Evolutionary conservation across 2,888 invertebrate genomes (phyloP).

Genomic region (Rotaria magnacalcarata): DNA sequence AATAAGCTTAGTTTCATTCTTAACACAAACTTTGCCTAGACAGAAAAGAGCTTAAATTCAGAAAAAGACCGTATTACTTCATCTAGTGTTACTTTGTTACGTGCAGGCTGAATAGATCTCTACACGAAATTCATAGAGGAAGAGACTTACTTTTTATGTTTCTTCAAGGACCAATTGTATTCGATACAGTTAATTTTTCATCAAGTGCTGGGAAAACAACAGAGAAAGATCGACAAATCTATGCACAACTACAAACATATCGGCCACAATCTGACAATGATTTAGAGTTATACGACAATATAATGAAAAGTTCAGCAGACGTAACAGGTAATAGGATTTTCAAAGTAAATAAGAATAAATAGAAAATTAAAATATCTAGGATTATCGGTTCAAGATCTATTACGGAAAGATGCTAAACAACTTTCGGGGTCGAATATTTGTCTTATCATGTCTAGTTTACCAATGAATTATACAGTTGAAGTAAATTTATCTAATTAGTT

Average conservation of each 20-base stretch:
- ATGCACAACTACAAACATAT: slow-evolving; percentile 59
- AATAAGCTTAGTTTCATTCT: too few species aligned
- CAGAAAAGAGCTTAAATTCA: too few species aligned
- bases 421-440: slow-evolving; percentile 61
- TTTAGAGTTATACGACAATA: neutral
- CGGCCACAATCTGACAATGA: neutral
- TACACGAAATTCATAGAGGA: too few species aligned
- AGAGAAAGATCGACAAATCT: slow-evolving; percentile 66
- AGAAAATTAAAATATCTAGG: slow-evolving; percentile 46
- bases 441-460: slow-evolving; percentile 66
- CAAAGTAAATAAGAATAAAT: neutral
- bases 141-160: neutral
- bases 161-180: slow-evolving; percentile 69
- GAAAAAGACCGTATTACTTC: too few species aligned
- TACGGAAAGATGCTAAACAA: slow-evolving; percentile 73
- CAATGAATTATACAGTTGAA: slow-evolving; percentile 58
- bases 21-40: too few species aligned
- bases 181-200: slow-evolving; percentile 76
- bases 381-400: slow-evolving; percentile 67
- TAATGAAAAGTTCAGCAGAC: neutral
- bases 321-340: neutral
- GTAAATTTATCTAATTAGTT: slow-evolving; percentile 62
- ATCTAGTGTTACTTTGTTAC: too few species aligned
- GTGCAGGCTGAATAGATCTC: too few species aligned
- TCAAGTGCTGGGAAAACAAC: slow-evolving; percentile 68